Evolutionary conservation across 1,140 invertebrate species (phyloP).

Genomic region (Brachionus koreanus): DNA sequence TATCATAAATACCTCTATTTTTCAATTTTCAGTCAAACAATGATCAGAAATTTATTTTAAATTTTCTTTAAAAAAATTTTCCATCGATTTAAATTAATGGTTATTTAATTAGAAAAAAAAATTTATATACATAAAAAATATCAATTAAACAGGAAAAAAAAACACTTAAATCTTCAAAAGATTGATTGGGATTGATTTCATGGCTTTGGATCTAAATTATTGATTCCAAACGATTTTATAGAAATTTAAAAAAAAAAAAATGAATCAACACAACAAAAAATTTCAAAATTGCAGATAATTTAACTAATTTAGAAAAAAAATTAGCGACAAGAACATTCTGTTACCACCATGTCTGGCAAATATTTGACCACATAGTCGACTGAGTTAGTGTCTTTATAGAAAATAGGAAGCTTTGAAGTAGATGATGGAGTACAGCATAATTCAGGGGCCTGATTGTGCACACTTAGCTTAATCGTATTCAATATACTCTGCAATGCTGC

Average conservation of each 20-base stretch:
- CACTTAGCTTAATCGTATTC: constrained; percentile 16
- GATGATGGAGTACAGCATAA: constrained; percentile 19
- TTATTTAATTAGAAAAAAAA: background rate
- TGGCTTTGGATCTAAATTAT: background rate
- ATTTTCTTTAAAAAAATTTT: no score
- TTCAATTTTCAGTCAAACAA: no score
- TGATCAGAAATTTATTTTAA: no score
- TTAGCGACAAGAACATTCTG: constrained; percentile 38
- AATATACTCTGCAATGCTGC: constrained; percentile 31
- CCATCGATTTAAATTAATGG: no score
- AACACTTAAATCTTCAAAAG: constrained; percentile 36
- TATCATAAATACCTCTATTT: no score
- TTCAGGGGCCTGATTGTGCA: background rate
- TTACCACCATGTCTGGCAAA: constrained; percentile 41
- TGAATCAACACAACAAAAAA: background rate
- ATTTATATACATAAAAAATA: background rate
- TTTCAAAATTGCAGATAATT: background rate
- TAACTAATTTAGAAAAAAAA: background rate
- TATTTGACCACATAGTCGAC: constrained; percentile 35
- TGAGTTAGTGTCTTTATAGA: constrained; percentile 33
- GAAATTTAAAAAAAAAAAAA: background rate
- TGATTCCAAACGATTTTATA: background rate
- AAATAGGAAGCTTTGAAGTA: background rate
- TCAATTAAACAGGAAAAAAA: background rate
- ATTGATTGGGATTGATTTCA: background rate